A percentile compares a stretch with the other conserved stretches of the same genome.
phyloP scores from a whole-genome alignment of 2,797 vertebrate species.

The Rhabdophis nuchalis region DNA sequence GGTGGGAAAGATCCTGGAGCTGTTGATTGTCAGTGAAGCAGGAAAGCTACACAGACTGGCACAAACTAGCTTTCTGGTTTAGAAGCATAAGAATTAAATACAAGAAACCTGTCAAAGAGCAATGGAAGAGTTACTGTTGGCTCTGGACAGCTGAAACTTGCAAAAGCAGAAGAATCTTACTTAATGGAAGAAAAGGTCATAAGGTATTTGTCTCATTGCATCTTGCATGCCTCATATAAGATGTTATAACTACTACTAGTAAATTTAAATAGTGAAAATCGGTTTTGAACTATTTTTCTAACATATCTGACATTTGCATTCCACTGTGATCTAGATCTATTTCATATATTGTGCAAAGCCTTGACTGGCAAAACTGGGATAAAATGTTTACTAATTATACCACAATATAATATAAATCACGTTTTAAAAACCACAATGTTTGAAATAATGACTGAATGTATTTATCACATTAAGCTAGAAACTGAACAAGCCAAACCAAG shows the following conservation, averaged over 20 bases:
- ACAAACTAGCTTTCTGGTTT: background rate
- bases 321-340: background rate
- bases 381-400: background rate
- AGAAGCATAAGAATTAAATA: background rate
- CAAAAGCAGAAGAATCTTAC: background rate
- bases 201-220: background rate
- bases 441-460: background rate
- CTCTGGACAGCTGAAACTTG: background rate
- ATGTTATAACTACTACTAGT: background rate
- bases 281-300: background rate
- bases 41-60: background rate
- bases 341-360: background rate
- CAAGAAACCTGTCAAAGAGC: background rate
- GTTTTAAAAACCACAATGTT: background rate
- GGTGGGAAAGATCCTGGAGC: background rate
- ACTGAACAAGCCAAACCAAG: background rate
- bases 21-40: background rate
- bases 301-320: background rate
- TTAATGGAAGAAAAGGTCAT: background rate
- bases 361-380: background rate
- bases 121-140: background rate
- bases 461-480: background rate
- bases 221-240: background rate
- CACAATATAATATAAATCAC: background rate
- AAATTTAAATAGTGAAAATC: background rate